Conservation (phyloP, 2,888 invertebrate species). For the Phytoseiulus persimilis region DNA sequence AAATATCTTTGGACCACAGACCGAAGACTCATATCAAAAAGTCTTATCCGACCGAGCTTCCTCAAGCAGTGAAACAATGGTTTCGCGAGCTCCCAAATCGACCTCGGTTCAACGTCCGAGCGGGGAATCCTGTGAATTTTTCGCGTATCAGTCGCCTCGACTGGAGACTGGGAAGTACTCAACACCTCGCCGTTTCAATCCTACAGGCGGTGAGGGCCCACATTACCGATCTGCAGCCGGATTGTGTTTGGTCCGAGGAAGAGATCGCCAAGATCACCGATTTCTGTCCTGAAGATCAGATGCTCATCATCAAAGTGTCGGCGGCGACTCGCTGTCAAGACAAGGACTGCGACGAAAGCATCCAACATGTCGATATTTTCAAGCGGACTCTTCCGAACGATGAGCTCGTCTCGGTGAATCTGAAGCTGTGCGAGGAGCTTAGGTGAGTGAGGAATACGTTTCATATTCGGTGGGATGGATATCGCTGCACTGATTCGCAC, state of each 20-base stretch:
- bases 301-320: slow-evolving; percentile 33
- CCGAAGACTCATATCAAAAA: too few species aligned
- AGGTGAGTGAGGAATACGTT: not conserved
- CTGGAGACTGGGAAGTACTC: not conserved
- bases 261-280: slow-evolving; percentile 24
- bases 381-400: slow-evolving; percentile 29
- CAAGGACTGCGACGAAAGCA: slow-evolving; percentile 14
- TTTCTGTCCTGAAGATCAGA: slow-evolving; percentile 34
- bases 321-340: not conserved
- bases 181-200: not conserved
- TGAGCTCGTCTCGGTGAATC: slow-evolving; percentile 32
- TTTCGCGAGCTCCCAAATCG: too few species aligned
- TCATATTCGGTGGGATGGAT: not conserved
- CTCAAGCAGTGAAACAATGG: too few species aligned
- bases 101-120: too few species aligned
- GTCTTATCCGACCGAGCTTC: too few species aligned
- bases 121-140: too few species aligned
- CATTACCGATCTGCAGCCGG: slow-evolving; percentile 23
- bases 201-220: slow-evolving; percentile 18
- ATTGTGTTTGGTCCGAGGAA: slow-evolving; percentile 6
- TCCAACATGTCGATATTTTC: slow-evolving; percentile 32
- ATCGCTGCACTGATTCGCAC: not conserved
- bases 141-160: not conserved
- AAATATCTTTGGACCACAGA: too few species aligned
- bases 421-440: slow-evolving; percentile 17